phyloP scores from a whole-genome alignment of 2,113 vertebrate genomes.

The Pluvialis apricaria region DNA sequence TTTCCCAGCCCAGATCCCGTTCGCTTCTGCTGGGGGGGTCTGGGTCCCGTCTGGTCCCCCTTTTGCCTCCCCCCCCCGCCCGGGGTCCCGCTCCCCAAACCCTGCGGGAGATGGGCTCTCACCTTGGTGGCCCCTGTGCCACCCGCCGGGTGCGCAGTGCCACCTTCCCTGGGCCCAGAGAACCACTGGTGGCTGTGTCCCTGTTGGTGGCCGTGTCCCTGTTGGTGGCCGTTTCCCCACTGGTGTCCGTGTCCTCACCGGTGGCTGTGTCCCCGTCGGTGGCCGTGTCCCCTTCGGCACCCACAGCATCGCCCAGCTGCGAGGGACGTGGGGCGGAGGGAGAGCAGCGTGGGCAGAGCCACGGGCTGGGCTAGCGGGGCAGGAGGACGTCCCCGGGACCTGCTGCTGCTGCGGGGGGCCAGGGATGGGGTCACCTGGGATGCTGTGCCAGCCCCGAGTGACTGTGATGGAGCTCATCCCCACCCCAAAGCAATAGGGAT shows the following conservation, averaged over 20 bases:
- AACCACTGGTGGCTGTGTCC: background rate
- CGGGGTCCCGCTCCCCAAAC: background rate
- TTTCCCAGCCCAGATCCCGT: background rate
- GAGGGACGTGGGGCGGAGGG: background rate
- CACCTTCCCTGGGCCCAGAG: background rate
- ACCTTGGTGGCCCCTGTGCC: background rate
- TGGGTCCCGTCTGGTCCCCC: accelerated
- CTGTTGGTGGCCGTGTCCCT: background rate
- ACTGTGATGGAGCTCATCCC: background rate
- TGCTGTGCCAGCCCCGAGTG: background rate
- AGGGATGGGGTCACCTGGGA: background rate
- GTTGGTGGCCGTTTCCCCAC: background rate
- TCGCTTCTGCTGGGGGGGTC: accelerated
- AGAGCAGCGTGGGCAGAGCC: slow-evolving; percentile 6
- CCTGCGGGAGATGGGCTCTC: background rate
- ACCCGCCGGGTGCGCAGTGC: accelerated
- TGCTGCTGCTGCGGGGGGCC: background rate
- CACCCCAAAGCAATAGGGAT: accelerated
- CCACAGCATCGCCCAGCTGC: background rate
- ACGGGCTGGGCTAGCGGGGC: background rate
- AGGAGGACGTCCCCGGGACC: background rate
- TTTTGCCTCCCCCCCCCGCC: accelerated
- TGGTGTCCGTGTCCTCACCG: accelerated
- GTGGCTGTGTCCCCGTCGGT: accelerated
- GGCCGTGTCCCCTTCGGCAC: background rate